Base-by-base conservation (phyloP, 2,113 vertebrate species). In the Rhea americana region DNA sequence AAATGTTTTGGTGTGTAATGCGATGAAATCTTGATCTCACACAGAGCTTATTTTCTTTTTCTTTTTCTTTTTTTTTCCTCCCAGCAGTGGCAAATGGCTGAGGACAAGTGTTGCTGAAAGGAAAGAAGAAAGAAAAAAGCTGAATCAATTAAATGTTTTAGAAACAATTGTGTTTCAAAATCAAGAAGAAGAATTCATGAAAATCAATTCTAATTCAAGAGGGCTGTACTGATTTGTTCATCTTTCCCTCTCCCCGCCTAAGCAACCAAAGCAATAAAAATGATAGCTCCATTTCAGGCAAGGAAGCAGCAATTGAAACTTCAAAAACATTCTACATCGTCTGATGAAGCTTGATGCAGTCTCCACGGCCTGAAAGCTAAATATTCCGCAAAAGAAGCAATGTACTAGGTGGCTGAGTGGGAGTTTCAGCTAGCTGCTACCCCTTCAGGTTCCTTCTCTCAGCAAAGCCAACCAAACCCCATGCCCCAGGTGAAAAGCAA, bases 1-100 rank as follows among this genome's bases (percentile, higher is more conserved):
- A 96, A 97, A 97, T 94, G 92, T 96, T 97, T 97, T 89, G 75
- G 93, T 90, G 94, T 86, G 93, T 92, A 96, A 94, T 91, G 88
- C 82, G 9, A 72, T 91, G 96, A 97, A 97, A 96, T 97, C 95
- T 84, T 91, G 58, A 94, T 94, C 91, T 96, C 93, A 90, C 87
- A 86, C 86, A 89, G 92, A 95, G 91, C 77, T 89, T 75, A 51
- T 93, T 95, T 94, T 77, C 55, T 53, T n/a, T 32, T 39, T 11
- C 8, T 41, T 48, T 47, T 43, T 28, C 55, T 73, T 84, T 71
- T 37, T n/a, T 2, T 26, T 13, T 59, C 81, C 90, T 90, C 87
- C 58, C 91, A 96, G 87, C 61, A 92, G 72, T 50, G 76, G 83
- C 94, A 93, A 94, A 76, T 13, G 72, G 41, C 82, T 96, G 94